Base-by-base conservation (phyloP, 1,140 invertebrate species). In the Drosophila melanogaster region DNA sequence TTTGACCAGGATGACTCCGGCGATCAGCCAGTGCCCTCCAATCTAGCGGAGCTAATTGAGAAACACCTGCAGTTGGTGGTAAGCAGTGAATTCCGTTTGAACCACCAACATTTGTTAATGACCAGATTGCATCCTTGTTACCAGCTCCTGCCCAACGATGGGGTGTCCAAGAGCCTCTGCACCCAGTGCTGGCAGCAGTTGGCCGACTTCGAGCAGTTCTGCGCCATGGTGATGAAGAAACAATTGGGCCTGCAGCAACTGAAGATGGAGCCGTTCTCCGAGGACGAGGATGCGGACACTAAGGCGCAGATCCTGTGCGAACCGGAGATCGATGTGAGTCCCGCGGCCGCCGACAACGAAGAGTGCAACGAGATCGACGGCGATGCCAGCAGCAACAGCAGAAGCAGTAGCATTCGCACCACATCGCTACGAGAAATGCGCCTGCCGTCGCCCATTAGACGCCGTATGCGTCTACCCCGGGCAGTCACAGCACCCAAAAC, bases 1-100 rank as follows among this genome's bases (percentile, higher is more conserved):
- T 75, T 71, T 26, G 65, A 71, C 40, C 40, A 53, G 35, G 55
- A 54, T 6, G 46, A 62, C 11, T 4, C 35, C 17, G 33, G 38
- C 15, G 30, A 59, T 33, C 37, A 46, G 22, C 44, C 47, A n/a
- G 33, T 38, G 30, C 64, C 51, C 64, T 70, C 67, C 35, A 57
- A 71, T 12, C 43, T 77, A 30, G 74, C 53, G 15, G 61, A 46
- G 10, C 58, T 77, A 1, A 77, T 77, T 40, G 57, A 77, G 15
- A 62, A 77, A 37, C 73, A 77, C 53, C 37, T 77, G 22, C 49
- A 71, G n/a, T 17, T 77, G 35, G 75, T 71, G 8, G 75, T 78
- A 43, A 41, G 57, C 19, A 6, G 17, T 1, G 1, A 12, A n/a
- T 37, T 55, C 10, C 6, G 8, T n/a, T 44, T 4, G 22, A 30